Evolutionary conservation across 2,888 invertebrate genomes (phyloP), one percentile per base, ranked within the genome.

Genomic region (Cantharis nigra): DNA sequence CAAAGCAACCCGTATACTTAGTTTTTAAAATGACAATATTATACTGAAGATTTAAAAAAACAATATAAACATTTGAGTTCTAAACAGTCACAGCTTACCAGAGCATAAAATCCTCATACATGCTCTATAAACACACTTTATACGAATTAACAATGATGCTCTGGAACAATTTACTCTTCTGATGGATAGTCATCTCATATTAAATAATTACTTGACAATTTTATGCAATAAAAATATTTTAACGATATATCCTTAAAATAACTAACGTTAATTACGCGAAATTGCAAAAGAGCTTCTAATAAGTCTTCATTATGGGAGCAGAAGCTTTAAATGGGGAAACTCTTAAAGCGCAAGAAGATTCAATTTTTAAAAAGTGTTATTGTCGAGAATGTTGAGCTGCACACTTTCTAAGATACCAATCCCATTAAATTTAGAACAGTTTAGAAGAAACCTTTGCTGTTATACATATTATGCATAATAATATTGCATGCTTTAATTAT

Each of bases 41-140:
- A 28, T 33, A 70, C 33, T 11, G 71, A 18, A 49, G 26, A 26
- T 20, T 65, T 69, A 14, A 69, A 63, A 74, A 71, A 63, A 77
- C 74, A 72, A 69, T 72, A 72, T 69, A 70, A 64, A 65, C 18
- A 26, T 71, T 70, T 69, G 69, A 75, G 71, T 69, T 69, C 23
- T 63, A 67, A 64, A 63, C 70, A 69, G 73, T 73, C 65, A 65
- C 33, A 30, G 64, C 11, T 81, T 81, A 81, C 80, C 81, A 81
- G 81, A 81, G 81, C 81, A 62, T 65, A 77, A 80, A 79, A 79
- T 76, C 62, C 13, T 75, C 75, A 79, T 80, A 69, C 77, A 78
- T 74, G 81, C 76, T 77, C 81, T 71, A 80, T 79, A 81, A 80
- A 81, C 79, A 80, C 75, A 78, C 75, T 78, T 76, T 76, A 67